phyloP scores from a whole-genome alignment of 2,888 invertebrate species.

The Nezara viridula region DNA sequence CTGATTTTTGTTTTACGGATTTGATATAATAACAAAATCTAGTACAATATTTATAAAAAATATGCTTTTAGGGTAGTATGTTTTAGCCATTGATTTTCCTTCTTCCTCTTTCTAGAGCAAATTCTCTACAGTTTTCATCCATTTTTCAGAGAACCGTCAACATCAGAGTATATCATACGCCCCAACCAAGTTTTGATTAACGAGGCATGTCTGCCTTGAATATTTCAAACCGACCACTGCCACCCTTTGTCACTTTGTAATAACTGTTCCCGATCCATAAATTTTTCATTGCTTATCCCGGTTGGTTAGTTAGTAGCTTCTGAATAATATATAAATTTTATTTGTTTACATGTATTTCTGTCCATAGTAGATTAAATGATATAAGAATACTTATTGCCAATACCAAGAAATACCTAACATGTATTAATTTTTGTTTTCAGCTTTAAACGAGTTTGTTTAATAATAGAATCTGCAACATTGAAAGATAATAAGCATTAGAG shows the following conservation, averaged over 20 bases:
- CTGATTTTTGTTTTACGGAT: too few relatives aligned
- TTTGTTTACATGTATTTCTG: not conserved
- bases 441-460: too few relatives aligned
- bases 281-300: not conserved
- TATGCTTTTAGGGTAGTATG: not conserved
- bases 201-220: constrained; percentile 13
- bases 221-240: constrained; percentile 8
- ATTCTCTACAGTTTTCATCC: constrained; percentile 7
- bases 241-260: constrained; percentile 1
- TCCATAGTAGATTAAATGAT: too few relatives aligned
- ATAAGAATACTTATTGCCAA: too few relatives aligned
- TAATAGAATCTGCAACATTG: too few relatives aligned
- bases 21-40: too few relatives aligned
- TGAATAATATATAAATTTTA: not conserved
- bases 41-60: not conserved
- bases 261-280: constrained; percentile 20
- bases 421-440: too few relatives aligned
- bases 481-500: too few relatives aligned
- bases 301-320: not conserved
- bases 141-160: constrained; percentile 30
- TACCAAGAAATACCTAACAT: too few relatives aligned
- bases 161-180: constrained; percentile 27
- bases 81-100: not conserved
- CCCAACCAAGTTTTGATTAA: constrained; percentile 34
- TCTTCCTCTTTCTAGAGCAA: not conserved